Base-by-base conservation (phyloP, 2,797 vertebrate genomes). In the Bovichtus variegatus region DNA sequence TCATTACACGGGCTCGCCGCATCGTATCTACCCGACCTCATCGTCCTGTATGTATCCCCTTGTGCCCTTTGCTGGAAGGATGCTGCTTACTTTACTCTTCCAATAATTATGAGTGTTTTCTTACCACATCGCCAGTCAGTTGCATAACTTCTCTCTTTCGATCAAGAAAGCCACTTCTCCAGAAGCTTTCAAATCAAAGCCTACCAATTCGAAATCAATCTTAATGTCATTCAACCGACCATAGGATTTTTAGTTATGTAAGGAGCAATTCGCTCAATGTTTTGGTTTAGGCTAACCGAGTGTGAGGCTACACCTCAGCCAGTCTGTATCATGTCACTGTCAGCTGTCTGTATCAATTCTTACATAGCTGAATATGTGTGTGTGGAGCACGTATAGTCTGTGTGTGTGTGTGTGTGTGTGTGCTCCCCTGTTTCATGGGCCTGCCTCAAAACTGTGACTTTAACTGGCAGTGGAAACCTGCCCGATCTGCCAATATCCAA, bases 41-140 rank as follows among this genome's bases (percentile, higher is more conserved):
- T 81, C 62, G 64, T 76, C 53, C 81, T 51, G 29, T 64, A 65
- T 72, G 71, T 68, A 65, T 80, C 54, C 62, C 62, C 47, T 8
- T 15, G 71, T 55, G 40, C 34, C 36, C 8, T 71, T 41, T 18
- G 1, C 53, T 68, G 74, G 61, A 58, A 75, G 49, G 29, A 69
- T 34, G 58, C 43, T 65, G 64, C 74, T 78, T 23, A 31, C 40
- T 67, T 74, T 36, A 25, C 40, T 67, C 67, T 44, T 78, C 63
- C 53, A 73, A 76, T 63, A 64, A 50, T 57, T 60, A 38, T 53
- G 29, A 70, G 38, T 68, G n/a, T 59, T 78, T 75, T 75, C 38
- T 23, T 12, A 40, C 12, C 25, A 38, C 3, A n/a, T 64, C 27
- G 43, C 31, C 38, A 29, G n/a, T 49, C 51, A 34, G 18, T 61